Conservation (phyloP, 2,797 vertebrate genomes). For the Schizopygopsis pylzovi region DNA sequence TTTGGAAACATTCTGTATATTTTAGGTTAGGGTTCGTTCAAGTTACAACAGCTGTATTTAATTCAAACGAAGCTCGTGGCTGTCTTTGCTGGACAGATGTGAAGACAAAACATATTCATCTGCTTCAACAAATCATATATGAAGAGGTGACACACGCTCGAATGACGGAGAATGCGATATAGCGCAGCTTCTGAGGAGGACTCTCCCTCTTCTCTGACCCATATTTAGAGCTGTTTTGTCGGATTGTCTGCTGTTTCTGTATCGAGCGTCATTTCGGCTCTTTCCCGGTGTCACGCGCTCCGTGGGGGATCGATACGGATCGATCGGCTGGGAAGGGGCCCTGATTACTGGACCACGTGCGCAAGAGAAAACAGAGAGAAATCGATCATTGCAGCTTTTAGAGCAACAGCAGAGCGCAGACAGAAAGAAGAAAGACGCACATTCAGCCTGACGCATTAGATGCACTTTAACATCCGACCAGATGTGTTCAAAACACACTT, state of each 20-base stretch:
- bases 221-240: constrained; percentile 49
- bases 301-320: constrained; percentile 78
- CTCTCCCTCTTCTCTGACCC: constrained; percentile 39
- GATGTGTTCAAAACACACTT: background rate
- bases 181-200: background rate
- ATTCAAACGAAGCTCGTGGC: background rate
- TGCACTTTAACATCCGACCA: constrained; percentile 46
- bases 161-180: background rate
- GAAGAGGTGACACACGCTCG: background rate
- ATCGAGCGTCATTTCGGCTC: constrained; percentile 54
- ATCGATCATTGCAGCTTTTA: constrained; percentile 89
- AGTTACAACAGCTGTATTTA: background rate
- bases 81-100: background rate
- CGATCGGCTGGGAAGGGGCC: constrained; percentile 85
- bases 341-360: constrained; percentile 88
- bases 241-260: constrained; percentile 36
- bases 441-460: constrained; percentile 27
- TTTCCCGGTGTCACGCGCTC: constrained; percentile 69
- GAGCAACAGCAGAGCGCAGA: constrained; percentile 82
- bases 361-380: constrained; percentile 85
- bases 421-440: constrained; percentile 63
- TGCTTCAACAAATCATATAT: background rate
- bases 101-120: background rate
- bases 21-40: background rate
- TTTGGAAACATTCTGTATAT: background rate